Evolutionary conservation across 1,140 invertebrate species (phyloP).

Genomic region (Drosophila pseudoananassae): DNA sequence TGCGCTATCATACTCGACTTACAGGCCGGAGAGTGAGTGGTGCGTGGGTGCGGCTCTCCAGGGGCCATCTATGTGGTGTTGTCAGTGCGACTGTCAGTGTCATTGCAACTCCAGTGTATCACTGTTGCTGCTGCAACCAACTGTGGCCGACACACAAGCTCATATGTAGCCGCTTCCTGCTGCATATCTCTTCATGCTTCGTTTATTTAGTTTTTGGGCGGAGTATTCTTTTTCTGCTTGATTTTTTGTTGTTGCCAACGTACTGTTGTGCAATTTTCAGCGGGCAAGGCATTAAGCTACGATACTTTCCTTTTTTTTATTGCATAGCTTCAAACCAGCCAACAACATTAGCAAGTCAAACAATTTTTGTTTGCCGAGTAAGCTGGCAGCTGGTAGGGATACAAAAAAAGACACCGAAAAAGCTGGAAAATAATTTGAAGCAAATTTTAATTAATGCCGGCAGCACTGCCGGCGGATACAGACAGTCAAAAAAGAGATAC

Average conservation of each 20-base stretch:
- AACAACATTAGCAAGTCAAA: constrained; percentile 60
- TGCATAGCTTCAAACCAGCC: constrained; percentile 12
- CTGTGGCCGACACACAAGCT: constrained; percentile 30
- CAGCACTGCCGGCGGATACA: constrained; percentile 24
- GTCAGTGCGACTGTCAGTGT: constrained; percentile 43
- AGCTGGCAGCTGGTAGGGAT: constrained; percentile 33
- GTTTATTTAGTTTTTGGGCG: constrained; percentile 73
- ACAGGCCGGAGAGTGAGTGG: constrained; percentile 28
- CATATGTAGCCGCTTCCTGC: constrained; percentile 40
- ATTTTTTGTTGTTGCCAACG: constrained; percentile 9
- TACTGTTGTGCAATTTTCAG: constrained; percentile 32
- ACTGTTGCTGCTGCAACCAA: constrained; percentile 22
- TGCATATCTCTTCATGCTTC: constrained; percentile 77
- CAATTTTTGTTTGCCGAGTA: constrained; percentile 65
- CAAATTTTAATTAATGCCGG: constrained; percentile 76
- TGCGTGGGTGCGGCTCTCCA: constrained; percentile 2
- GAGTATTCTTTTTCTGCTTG: constrained; percentile 47
- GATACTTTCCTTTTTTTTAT: constrained; percentile 11
- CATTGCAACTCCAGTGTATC: constrained; percentile 30
- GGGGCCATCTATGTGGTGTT: constrained; percentile 15
- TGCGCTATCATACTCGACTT: constrained; percentile 56
- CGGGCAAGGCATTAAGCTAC: background rate
- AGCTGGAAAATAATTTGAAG: constrained; percentile 67
- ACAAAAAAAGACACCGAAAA: constrained; percentile 31
- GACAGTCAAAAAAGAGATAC: constrained; percentile 16